A percentile compares a stretch with the other conserved stretches of the same genome.
Evolutionary conservation across 2,888 invertebrate genomes (phyloP).

Genomic region (Sepioteuthis lessoniana): DNA sequence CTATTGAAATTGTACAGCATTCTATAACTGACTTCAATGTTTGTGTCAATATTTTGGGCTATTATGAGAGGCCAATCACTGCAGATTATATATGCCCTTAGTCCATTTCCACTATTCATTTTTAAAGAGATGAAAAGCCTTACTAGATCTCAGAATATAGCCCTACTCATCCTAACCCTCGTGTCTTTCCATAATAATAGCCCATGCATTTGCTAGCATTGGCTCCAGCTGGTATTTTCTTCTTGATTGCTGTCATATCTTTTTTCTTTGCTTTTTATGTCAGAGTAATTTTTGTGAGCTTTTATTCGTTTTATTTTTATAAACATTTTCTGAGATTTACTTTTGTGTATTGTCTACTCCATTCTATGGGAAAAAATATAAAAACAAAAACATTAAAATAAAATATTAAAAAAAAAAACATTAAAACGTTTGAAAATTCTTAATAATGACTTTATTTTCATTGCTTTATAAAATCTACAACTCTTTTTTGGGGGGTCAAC

Average conservation of each 20-base stretch:
- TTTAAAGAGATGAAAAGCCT: not conserved
- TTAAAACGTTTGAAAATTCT: slow-evolving; percentile 12
- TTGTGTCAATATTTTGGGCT: not conserved
- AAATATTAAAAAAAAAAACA: not conserved
- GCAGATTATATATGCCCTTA: not conserved
- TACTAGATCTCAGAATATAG: not conserved
- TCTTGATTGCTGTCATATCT: not conserved
- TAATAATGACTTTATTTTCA: not conserved
- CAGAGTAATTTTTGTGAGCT: not conserved
- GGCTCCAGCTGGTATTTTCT: not conserved
- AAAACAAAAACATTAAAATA: too few relatives aligned
- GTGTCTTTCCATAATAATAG: not conserved
- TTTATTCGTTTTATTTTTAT: not conserved
- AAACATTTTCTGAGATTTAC: not conserved
- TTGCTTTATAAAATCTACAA: too few relatives aligned
- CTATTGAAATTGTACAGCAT: not conserved
- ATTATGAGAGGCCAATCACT: not conserved
- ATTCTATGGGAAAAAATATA: too few relatives aligned
- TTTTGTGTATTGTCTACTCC: not conserved
- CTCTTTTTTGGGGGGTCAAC: too few relatives aligned
- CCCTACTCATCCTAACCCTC: not conserved
- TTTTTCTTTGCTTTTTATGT: not conserved
- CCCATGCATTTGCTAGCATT: not conserved
- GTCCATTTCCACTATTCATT: not conserved
- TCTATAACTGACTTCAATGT: not conserved